Conservation (phyloP, 2,113 vertebrate species). For the Passer domesticus region DNA sequence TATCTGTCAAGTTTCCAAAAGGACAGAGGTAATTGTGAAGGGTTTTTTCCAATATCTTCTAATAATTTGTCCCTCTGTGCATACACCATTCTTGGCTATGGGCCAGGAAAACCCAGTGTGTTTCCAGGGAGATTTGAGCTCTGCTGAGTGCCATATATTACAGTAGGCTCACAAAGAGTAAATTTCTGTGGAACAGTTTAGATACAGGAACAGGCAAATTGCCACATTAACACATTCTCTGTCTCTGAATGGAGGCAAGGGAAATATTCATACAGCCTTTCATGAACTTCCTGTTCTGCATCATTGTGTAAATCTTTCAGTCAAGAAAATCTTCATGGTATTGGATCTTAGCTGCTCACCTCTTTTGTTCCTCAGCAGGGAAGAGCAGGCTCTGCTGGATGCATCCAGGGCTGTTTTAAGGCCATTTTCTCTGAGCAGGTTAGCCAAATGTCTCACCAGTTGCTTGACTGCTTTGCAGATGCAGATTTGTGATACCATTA, state of each 20-base stretch:
- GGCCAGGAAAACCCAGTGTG: constrained; percentile 14
- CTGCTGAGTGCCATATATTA: neutral
- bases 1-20: neutral
- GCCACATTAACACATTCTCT: neutral
- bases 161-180: neutral
- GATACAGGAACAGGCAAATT: neutral
- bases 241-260: neutral
- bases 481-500: neutral
- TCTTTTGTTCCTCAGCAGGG: neutral
- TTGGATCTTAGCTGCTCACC: neutral
- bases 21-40: neutral
- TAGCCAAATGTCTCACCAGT: neutral
- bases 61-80: neutral
- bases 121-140: constrained; percentile 56
- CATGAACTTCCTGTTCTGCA: neutral
- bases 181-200: constrained; percentile 39
- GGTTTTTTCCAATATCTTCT: neutral
- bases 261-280: neutral
- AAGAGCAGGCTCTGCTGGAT: neutral
- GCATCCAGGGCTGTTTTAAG: neutral
- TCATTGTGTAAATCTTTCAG: neutral
- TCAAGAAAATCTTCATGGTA: neutral
- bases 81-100: neutral
- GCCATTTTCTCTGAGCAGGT: neutral
- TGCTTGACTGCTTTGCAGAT: neutral